Conservation (phyloP, 1,140 invertebrate genomes). For the Bombus superbus region DNA sequence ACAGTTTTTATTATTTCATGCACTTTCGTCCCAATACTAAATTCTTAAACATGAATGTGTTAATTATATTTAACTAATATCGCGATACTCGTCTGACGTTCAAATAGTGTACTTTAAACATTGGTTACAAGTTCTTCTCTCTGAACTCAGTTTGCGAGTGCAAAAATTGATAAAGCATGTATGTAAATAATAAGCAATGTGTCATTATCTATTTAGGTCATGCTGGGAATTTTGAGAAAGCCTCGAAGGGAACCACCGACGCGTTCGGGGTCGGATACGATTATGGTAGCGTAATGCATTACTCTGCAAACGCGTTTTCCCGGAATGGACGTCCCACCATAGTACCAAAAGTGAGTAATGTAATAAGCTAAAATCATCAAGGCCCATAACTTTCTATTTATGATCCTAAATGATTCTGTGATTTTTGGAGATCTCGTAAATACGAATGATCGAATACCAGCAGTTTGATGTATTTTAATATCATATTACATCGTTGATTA, state of each 20-base stretch:
- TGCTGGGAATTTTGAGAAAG: constrained; percentile 88
- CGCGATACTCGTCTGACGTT: neutral
- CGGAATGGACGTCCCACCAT: constrained; percentile 89
- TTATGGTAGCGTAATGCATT: constrained; percentile 93
- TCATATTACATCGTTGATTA: neutral
- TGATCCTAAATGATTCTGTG: neutral
- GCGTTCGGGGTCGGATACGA: constrained; percentile 89
- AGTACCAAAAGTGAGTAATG: constrained; percentile 84
- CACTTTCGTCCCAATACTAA: too few relatives aligned
- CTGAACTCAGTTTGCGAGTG: too few relatives aligned
- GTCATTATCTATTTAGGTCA: constrained; percentile 79
- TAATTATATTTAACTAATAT: too few relatives aligned
- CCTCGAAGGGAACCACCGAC: constrained; percentile 82
- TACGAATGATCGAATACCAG: neutral
- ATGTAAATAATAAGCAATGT: neutral
- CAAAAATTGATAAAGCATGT: neutral
- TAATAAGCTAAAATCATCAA: constrained; percentile 1
- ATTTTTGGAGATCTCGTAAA: neutral
- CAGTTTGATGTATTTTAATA: neutral
- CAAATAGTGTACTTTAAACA: neutral
- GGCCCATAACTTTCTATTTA: neutral
- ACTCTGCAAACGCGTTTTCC: constrained; percentile 90
- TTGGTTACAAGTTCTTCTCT: neutral
- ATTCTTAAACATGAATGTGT: too few relatives aligned
- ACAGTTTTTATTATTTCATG: neutral